A percentile compares a stretch with the other conserved stretches of the same genome.
Conservation (phyloP, 2,113 vertebrate genomes). For the Calyptommatus sinebrachiatus region DNA sequence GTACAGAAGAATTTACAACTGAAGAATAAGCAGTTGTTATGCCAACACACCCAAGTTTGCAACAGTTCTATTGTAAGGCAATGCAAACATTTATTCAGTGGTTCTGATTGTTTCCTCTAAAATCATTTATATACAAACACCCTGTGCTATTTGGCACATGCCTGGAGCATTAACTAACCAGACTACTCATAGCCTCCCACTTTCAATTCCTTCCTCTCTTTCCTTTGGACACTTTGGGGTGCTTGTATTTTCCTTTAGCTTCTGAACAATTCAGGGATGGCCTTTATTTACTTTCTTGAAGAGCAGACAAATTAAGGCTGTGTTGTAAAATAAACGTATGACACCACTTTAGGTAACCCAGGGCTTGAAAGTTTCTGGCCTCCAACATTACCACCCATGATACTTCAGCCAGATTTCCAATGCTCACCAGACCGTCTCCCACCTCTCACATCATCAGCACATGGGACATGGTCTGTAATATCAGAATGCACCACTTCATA, state of each 20-base stretch:
- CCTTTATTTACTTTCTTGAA: background rate
- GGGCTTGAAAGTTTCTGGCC: too few relatives aligned
- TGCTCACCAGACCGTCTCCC: too few relatives aligned
- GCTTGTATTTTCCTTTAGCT: background rate
- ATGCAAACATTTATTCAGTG: background rate
- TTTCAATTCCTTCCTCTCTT: constrained; percentile 13
- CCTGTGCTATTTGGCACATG: background rate
- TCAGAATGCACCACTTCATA: too few relatives aligned
- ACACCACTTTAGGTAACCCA: too few relatives aligned
- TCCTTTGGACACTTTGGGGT: constrained; percentile 8
- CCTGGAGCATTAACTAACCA: background rate
- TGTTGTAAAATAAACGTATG: background rate
- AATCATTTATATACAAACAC: background rate
- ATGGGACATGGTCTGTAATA: too few relatives aligned
- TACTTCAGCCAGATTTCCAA: too few relatives aligned
- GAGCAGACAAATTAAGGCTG: background rate
- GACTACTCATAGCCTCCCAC: background rate
- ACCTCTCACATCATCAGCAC: too few relatives aligned
- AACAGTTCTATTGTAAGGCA: constrained; percentile 1
- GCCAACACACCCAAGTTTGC: fast-evolving
- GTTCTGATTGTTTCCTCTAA: background rate
- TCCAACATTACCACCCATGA: too few relatives aligned
- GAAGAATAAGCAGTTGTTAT: background rate
- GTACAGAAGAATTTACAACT: background rate
- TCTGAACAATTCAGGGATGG: background rate